These are phyloP conservation scores for Enteromius unitaeniatus DNA, from an alignment of 2,797 vertebrate species.

Conservation along the genomic window DNA sequence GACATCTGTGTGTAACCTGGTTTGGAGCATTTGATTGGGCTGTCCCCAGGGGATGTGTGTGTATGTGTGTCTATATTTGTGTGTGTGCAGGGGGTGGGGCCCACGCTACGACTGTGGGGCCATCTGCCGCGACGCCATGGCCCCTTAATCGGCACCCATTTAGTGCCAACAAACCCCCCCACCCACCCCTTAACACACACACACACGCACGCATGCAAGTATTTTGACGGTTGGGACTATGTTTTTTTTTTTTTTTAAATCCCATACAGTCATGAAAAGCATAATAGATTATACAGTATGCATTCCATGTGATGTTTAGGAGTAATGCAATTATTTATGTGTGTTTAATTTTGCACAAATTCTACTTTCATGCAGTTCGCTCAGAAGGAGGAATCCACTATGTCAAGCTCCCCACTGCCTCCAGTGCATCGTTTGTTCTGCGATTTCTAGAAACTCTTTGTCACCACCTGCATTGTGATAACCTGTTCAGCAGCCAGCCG, in stretches of 20 bases:
- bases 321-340: not conserved
- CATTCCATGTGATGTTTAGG: not conserved
- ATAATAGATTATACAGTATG: not conserved
- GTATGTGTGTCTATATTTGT: slow-evolving; percentile 42
- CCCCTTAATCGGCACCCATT: slow-evolving; percentile 51
- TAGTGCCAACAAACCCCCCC: not conserved
- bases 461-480: slow-evolving; percentile 91
- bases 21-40: slow-evolving; percentile 75
- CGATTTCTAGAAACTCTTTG: slow-evolving; percentile 95
- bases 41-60: slow-evolving; percentile 67
- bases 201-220: not conserved
- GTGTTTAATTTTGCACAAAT: not conserved
- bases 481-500: slow-evolving; percentile 93
- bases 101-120: slow-evolving; percentile 56
- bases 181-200: not conserved
- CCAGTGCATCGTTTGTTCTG: slow-evolving; percentile 92
- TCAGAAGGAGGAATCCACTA: slow-evolving; percentile 92
- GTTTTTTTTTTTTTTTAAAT: not conserved
- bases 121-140: slow-evolving; percentile 75
- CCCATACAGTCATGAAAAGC: not conserved
- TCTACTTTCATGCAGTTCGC: slow-evolving; percentile 77
- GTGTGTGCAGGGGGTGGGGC: slow-evolving; percentile 39
- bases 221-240: not conserved
- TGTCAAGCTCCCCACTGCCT: slow-evolving; percentile 90
- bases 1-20: slow-evolving; percentile 82